Base-by-base conservation (phyloP, 35 echinoderm and acorn worm genomes). In the Heliocidaris erythrogramma region DNA sequence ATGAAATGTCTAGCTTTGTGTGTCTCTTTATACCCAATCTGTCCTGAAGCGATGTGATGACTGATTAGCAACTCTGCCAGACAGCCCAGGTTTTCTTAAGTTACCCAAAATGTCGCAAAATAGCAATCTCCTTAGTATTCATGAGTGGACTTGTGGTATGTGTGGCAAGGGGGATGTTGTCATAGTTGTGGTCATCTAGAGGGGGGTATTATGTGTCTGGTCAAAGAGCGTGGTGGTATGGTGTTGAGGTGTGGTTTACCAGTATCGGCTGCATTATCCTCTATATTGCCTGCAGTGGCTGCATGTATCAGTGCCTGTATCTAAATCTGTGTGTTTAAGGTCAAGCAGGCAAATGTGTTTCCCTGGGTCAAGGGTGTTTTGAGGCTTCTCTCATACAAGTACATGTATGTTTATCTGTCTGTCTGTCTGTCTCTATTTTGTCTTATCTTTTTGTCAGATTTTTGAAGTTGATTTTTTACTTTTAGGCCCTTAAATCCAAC, bases 131-230 rank as follows among this genome's bases (percentile, higher is more conserved):
- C 27, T 78, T 78, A 78, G 65, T 78, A 78, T 78, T 78, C 65
- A 78, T 78, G 65, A 78, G 65, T 78, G 65, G 65, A 78, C 65
- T 78, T 78, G 65, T 78, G 65, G 65, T 78, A 78, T 78, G 65
- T 78, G 65, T 78, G 65, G 21, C 65, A 78, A 78, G 65, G 18
- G 17, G 65, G 27, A 2, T 78, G 65, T 78, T 78, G 65, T 78
- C 65, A 78, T 78, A 78, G 65, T 78, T n/a, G 65, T 78, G 65
- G 65, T 78, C 65, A 78, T 21, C 65, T 27, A 78, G 65, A 78
- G 18, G 27, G 65, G 65, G 65, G 65, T 78, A 78, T 78, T 78
- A 78, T 78, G 65, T 78, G 65, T n/a, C 65, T 78, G 65, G 27
- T 78, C 21, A 27, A n/a, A 78, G 65, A 78, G 18, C 27, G 65